Conservation (phyloP, 2,113 vertebrate species). For the Furnarius figulus region DNA sequence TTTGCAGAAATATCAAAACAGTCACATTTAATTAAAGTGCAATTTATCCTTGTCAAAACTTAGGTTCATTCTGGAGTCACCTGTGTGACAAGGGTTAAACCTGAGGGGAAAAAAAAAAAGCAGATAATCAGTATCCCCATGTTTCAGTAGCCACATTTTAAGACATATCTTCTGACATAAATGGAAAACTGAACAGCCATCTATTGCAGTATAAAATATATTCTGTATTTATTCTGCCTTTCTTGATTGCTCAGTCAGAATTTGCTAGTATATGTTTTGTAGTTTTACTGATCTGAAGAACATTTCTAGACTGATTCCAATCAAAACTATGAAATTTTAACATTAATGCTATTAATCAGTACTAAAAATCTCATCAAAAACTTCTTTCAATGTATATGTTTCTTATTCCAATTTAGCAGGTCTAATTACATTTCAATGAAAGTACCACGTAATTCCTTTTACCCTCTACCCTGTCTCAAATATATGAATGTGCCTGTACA, state of each 20-base stretch:
- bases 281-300: background rate
- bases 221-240: background rate
- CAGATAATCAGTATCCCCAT: background rate
- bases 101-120: background rate
- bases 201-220: background rate
- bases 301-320: background rate
- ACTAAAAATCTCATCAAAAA: background rate
- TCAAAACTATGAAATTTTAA: background rate
- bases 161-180: background rate
- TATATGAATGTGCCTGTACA: background rate
- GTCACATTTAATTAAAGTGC: background rate
- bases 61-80: background rate
- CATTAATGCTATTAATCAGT: background rate
- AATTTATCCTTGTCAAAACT: background rate
- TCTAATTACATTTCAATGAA: background rate
- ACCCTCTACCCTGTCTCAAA: background rate
- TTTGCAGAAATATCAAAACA: background rate
- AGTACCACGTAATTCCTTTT: background rate
- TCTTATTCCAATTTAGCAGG: background rate
- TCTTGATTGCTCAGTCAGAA: background rate
- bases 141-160: background rate
- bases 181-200: background rate
- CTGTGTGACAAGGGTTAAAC: background rate
- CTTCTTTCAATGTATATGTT: background rate
- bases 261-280: background rate